Evolutionary conservation across 2,888 invertebrate species (phyloP), one percentile per base, ranked within the genome.

Genomic region (Microctonus hyperodae): DNA sequence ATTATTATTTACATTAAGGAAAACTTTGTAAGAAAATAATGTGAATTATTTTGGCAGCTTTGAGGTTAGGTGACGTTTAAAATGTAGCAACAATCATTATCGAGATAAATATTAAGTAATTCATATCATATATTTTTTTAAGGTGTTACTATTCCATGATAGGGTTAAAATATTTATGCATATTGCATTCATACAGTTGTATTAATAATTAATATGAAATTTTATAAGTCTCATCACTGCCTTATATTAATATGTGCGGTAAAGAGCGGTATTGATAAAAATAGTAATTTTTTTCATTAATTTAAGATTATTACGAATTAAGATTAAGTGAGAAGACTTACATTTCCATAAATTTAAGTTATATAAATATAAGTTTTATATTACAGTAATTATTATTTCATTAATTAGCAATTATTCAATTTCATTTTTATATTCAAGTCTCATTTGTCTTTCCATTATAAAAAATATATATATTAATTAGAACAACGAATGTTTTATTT

Each of bases 221-320:
- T 16, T 44, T 16, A 44, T 4, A 20, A 20, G 44, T 44, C n/a
- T n/a, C n/a, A 44, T 16, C 16, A 44, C 16, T 44, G 51, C 33
- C 50, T 62, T 16, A 33, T 37, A 53, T 25, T 23, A 35, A 25
- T 61, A 7, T 50, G 37, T 35, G 51, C 37, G 62, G 51, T 13
- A 20, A 0, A 6, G 3, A 16, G 13, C 20, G 31, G 28, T 16
- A 7, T 0, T n/a, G 16, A 44, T 44, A 6, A 20, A 16, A 7
- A 53, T 25, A 44, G 3, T 4, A 44, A 13, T 16, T 16, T 7
- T 25, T 22, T 23, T 23, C 10, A 1, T 23, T 23, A 53, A 53
- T 53, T 25, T 22, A 25, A 5, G 2, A n/a, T 53, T 11, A 53
- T 7, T 22, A 23, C 7, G 53, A 44, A n/a, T 7, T 53, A 25